Percentiles rank a stretch among this genome's conserved stretches.
phyloP scores from a whole-genome alignment of 2,888 invertebrate genomes.

The Alitta virens region DNA sequence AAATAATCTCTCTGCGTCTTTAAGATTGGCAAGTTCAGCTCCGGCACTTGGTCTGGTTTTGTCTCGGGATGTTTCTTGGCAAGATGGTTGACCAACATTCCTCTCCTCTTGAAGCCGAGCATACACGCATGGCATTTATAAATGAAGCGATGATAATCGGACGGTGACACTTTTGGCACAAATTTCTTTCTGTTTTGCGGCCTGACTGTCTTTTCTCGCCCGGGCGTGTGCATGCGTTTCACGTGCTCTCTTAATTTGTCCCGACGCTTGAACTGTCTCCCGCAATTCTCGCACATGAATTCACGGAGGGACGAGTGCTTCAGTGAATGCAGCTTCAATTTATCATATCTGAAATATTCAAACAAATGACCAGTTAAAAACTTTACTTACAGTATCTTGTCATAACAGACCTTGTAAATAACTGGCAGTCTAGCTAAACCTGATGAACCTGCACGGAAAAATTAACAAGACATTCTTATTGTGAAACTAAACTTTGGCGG shows the following conservation, averaged over 20 bases:
- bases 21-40: conserved; percentile 75
- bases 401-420: too few relatives aligned
- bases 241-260: conserved; percentile 68
- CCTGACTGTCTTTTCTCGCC: conserved; percentile 5
- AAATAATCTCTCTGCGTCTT: conserved; percentile 76
- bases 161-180: conserved; percentile 53
- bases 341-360: conserved; percentile 70
- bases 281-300: conserved; percentile 75
- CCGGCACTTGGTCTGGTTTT: conserved; percentile 66
- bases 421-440: too few relatives aligned
- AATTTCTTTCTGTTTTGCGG: conserved; percentile 9
- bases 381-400: too few relatives aligned
- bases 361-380: too few relatives aligned
- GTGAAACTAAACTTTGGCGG: too few relatives aligned
- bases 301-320: conserved; percentile 68
- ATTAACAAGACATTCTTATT: too few relatives aligned
- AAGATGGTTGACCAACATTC: conserved; percentile 82
- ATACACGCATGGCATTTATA: conserved; percentile 76
- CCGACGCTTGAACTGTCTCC: conserved; percentile 74
- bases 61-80: conserved; percentile 69
- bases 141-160: conserved; percentile 71
- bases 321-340: conserved; percentile 71
- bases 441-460: too few relatives aligned
- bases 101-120: conserved; percentile 74
- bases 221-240: conserved; percentile 57